These are phyloP conservation scores for Tryphoninae sp. DNA, from an alignment of 2,888 invertebrate species.

Conservation along the genomic window DNA sequence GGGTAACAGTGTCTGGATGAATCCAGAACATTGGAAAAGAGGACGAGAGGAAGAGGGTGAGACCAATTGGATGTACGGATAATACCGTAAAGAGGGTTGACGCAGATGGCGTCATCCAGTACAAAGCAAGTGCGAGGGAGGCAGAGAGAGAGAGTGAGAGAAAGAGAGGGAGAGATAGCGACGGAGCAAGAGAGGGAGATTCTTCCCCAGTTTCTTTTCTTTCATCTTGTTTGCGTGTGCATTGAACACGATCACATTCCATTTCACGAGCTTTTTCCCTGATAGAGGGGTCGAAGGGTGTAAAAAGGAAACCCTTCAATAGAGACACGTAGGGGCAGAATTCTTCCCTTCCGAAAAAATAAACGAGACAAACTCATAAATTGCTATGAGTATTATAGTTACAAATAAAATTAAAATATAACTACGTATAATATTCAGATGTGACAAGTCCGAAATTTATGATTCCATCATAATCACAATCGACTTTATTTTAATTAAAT, in stretches of 20 bases:
- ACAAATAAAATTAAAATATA: too few species aligned
- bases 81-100: slow-evolving; percentile 71
- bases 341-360: too few species aligned
- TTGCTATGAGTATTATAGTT: too few species aligned
- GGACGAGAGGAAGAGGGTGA: slow-evolving; percentile 26
- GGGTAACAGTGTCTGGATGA: slow-evolving; percentile 1
- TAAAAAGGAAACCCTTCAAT: not conserved
- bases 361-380: too few species aligned
- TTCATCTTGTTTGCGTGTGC: slow-evolving; percentile 69
- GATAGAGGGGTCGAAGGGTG: not conserved
- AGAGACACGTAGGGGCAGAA: not conserved
- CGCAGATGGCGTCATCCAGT: slow-evolving; percentile 69
- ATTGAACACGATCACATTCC: slow-evolving; percentile 69
- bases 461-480: too few species aligned
- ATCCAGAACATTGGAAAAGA: slow-evolving; percentile 19
- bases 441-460: too few species aligned
- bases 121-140: not conserved
- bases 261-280: slow-evolving; percentile 67
- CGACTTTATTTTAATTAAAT: too few species aligned
- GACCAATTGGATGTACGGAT: slow-evolving; percentile 62
- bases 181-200: not conserved
- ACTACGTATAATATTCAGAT: too few species aligned
- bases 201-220: slow-evolving; percentile 2
- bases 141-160: not conserved
- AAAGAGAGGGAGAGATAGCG: not conserved